Evolutionary conservation across 2,888 invertebrate species (phyloP), one percentile per base, ranked within the genome.

Genomic region (Apoda limacodes): DNA sequence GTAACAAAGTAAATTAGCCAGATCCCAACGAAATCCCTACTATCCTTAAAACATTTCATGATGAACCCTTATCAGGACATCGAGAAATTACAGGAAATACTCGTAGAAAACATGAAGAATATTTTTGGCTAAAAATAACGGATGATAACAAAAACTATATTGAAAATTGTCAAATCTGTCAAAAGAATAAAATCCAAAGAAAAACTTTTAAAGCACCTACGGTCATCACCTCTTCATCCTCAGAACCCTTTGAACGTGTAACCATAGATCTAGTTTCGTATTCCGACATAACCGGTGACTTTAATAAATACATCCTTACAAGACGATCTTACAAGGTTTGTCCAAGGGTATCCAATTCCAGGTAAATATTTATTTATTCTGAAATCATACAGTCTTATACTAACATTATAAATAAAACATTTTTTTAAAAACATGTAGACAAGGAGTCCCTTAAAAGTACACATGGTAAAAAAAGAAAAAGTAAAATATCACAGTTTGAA

Each of bases 241-340:
- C 49, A 4, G 52, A 53, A 45, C 51, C 54, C 4, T 54, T 55
- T 15, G 51, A 54, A 43, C 35, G 50, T 11, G 47, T 57, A 4
- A 43, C 53, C 4, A 54, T 55, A 2, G 55, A 57, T 23, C 19
- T 55, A 30, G 55, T 57, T 1, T 55, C 54, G 0, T 57, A 55
- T 25, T 56, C 54, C 3, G 57, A 58, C 6, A 32, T 50, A 2
- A 52, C 41, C 3, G 34, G 45, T 2, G 42, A 48, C 10, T 31
- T 30, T 13, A 54, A 54, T 23, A 53, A 45, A 39, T 53, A 56
- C 23, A 35, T 55, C 4, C 25, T 55, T 56, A 14, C 52, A 54
- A 47, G 55, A 55, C 22, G 51, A 57, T 2, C 25, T 55, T 4
- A 55, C 52, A 11, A 11, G 51, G 25, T 55, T 35, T 13, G 50